Conservation (phyloP, 2,888 invertebrate species). For the Mythimna lalbum region DNA sequence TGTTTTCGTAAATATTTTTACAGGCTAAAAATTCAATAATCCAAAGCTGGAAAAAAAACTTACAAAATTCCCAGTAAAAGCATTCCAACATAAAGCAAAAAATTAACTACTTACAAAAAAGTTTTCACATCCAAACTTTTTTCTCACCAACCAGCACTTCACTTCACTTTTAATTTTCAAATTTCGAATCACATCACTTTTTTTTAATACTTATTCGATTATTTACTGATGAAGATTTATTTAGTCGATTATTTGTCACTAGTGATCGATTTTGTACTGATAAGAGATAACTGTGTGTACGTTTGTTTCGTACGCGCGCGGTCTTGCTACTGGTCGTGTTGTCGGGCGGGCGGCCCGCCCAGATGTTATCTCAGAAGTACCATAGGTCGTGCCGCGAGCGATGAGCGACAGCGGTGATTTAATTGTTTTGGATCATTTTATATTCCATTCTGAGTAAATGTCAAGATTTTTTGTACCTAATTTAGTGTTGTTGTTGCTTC, state of each 20-base stretch:
- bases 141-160: constrained; percentile 61
- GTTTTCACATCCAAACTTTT: constrained; percentile 72
- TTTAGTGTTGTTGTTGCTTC: too few relatives aligned
- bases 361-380: constrained; percentile 80
- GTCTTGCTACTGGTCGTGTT: constrained; percentile 76
- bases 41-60: not conserved
- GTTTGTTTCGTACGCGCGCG: constrained; percentile 78
- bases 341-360: constrained; percentile 83
- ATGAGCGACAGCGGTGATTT: constrained; percentile 39
- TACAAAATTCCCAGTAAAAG: constrained; percentile 8
- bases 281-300: constrained; percentile 61
- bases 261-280: constrained; percentile 50
- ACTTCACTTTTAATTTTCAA: constrained; percentile 64
- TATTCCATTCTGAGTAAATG: not conserved
- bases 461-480: too few relatives aligned
- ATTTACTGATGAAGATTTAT: constrained; percentile 17
- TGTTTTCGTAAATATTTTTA: not conserved
- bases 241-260: constrained; percentile 49
- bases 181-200: constrained; percentile 42
- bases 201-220: constrained; percentile 20
- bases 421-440: not conserved
- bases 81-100: constrained; percentile 27
- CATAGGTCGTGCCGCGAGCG: constrained; percentile 28
- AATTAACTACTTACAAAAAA: constrained; percentile 70
- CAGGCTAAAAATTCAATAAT: not conserved